Evolutionary conservation across 1,140 invertebrate genomes (phyloP), one percentile per base, ranked within the genome.

Genomic region (Micrasema minimum): DNA sequence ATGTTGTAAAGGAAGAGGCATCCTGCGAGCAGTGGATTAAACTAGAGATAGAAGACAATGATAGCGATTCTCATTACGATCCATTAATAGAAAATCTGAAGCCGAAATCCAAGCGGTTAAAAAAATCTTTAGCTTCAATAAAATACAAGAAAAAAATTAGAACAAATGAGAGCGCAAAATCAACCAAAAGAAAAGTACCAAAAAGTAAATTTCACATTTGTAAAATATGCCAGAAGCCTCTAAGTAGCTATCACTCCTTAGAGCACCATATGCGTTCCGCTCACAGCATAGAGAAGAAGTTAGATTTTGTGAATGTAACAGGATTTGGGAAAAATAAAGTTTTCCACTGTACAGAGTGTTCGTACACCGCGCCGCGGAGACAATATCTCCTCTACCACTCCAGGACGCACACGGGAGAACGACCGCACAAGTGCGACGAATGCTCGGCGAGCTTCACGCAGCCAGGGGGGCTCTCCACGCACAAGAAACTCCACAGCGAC

Each of bases 391-490:
- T 80, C 4, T 83, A 84, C 73, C 83, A 85, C 66, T 80, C 80
- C 76, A 77, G 82, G 59, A 79, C 84, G 50, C 88, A 89, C 76
- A 85, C 85, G 59, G 87, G 86, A 50, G 82, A 86, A n/a, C 79
- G 82, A 51, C 84, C 86, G 31, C 86, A 85, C 65, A 66, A 71
- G 6, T 86, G 83, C 46, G 85, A 87, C 72, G 75, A 87, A 11
- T 90, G 89, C 82, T 83, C 85, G 0, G 87, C 88, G 75, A 78
- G 77, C 2, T 90, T 90, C 76, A 87, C 83, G 7, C 85, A 86
- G 72, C 80, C 81, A 16, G 79, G 83, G 5, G 82, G 82, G 62
- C 75, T 87, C 2, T 77, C 77, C 50, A 81, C 80, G 20, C 86
- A 87, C 77, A 75, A 77, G 16, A 83, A 82, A 71, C 86, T 79